Evolutionary conservation across 2,797 vertebrate genomes (phyloP), one percentile per base, ranked within the genome.

Genomic region (Schizopygopsis pylzovi): DNA sequence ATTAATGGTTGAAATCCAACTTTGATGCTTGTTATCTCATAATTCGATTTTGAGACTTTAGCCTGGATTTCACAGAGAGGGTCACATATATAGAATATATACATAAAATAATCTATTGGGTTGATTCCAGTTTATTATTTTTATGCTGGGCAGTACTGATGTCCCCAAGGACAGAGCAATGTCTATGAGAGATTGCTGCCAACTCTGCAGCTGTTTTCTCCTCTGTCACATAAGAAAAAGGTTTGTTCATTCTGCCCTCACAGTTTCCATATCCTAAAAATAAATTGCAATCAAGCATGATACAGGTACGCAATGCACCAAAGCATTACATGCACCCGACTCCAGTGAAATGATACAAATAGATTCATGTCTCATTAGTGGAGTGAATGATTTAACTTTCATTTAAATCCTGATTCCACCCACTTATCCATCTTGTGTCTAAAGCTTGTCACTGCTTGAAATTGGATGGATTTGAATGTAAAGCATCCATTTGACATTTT

Each of bases 161-260:
- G 54, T 86, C 75, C 77, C 47, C 61, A 79, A 83, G 79, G 79
- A 79, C 71, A 78, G 39, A 52, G 9, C 20, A 33, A 39, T 28
- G 45, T 73, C 80, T 67, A 67, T 83, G 47, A 54, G 22, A 78
- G 80, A 84, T 68, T 79, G 73, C 67, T 79, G 41, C 71, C 54
- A 12, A 39, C 72, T 47, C 81, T 8, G 85, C 88, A 92, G 88
- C 90, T 89, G 88, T 90, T 91, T 89, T 72, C 78, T 89, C 83
- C 70, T 86, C 84, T 93, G 92, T 90, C 92, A 92, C 87, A 88
- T 63, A 56, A 83, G 76, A 84, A 86, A 87, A 90, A 84, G 28
- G 56, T 85, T 88, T 88, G 91, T 93, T 92, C 88, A 92, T 94
- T 93, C 86, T 89, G 89, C 89, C 37, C 25, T 89, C 84, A 1